phyloP scores from a whole-genome alignment of 2,113 vertebrate species.

The Dicrurus megarhynchus region DNA sequence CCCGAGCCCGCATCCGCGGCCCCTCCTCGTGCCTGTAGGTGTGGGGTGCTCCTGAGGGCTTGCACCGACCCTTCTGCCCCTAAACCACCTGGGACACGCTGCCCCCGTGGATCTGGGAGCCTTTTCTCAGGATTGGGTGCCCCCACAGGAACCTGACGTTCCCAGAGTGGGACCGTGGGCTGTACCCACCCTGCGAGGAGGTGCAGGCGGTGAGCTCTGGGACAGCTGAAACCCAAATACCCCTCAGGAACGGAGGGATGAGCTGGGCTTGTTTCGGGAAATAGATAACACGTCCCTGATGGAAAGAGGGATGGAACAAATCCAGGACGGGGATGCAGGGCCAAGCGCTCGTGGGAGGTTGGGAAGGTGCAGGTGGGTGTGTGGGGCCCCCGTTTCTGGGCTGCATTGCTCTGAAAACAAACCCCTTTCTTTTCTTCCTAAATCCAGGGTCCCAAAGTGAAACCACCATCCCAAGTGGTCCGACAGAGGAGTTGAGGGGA shows the following conservation, averaged over 20 bases:
- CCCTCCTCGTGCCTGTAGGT: accelerated
- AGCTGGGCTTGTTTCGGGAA: neutral
- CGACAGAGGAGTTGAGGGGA: neutral
- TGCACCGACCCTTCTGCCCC: neutral
- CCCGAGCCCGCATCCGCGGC: accelerated
- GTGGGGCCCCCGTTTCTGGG: neutral
- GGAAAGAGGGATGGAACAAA: neutral
- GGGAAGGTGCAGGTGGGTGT: neutral
- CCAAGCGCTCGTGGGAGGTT: neutral
- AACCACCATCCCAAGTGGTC: too few species aligned
- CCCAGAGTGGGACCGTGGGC: accelerated
- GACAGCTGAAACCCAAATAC: neutral
- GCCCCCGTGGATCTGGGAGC: neutral
- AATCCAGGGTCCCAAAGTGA: neutral
- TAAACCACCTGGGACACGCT: neutral
- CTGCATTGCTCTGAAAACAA: neutral
- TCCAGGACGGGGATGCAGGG: neutral
- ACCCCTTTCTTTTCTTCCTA: neutral
- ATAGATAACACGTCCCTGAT: accelerated
- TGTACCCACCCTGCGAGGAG: neutral
- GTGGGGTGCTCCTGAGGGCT: neutral
- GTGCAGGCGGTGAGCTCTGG: neutral
- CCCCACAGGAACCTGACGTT: neutral
- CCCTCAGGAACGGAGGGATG: neutral
- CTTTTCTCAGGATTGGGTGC: neutral